phyloP scores from a whole-genome alignment of 2,797 vertebrate species.

The Tarsius wallacei region DNA sequence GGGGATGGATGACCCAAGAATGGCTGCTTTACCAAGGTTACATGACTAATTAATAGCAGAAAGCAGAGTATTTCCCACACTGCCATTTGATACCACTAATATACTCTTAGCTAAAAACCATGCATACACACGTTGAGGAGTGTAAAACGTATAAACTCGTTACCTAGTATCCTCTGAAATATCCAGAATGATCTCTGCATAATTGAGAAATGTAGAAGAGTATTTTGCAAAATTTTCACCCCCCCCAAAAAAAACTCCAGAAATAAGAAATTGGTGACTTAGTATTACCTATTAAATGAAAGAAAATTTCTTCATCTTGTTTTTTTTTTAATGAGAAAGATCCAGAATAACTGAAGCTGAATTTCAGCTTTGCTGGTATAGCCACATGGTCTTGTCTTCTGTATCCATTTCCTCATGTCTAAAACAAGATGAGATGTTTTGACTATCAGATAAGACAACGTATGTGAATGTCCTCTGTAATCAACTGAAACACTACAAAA shows the following conservation, averaged over 20 bases:
- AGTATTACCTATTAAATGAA: conserved; percentile 21
- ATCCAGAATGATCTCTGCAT: not conserved
- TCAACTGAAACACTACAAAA: not conserved
- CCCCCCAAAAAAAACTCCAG: conserved; percentile 3
- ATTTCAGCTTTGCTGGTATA: not conserved
- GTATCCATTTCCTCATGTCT: not conserved
- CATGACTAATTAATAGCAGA: not conserved
- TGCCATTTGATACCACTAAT: not conserved
- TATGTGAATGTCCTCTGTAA: not conserved
- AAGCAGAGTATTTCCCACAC: not conserved
- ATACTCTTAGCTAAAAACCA: not conserved
- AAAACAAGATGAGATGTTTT: conserved; percentile 16
- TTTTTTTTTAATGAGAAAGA: conserved; percentile 24
- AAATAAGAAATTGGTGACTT: conserved; percentile 66
- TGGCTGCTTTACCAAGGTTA: not conserved
- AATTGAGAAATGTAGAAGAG: conserved; percentile 42
- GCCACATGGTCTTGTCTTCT: not conserved
- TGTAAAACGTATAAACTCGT: not conserved
- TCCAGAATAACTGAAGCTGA: conserved; percentile 17
- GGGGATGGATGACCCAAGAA: not conserved
- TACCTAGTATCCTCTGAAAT: not conserved
- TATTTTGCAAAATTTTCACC: conserved; percentile 30
- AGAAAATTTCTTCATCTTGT: not conserved
- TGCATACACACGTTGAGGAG: not conserved
- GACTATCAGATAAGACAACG: not conserved